Conservation (phyloP, 2,888 invertebrate genomes). For the Philereme vetulata region DNA sequence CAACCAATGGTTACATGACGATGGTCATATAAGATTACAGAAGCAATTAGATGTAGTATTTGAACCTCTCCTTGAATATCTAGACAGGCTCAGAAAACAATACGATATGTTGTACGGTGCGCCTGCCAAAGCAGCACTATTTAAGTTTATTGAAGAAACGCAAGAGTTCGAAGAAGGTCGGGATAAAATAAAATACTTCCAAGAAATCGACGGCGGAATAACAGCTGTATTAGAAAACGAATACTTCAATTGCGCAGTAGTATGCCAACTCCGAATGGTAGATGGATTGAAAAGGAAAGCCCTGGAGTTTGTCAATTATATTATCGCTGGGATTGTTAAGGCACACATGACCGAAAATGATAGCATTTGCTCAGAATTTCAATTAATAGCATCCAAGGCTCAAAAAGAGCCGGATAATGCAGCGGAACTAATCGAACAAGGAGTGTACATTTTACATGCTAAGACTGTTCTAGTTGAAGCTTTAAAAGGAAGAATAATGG, state of each 20-base stretch:
- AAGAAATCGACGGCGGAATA: constrained; percentile 84
- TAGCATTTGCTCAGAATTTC: constrained; percentile 88
- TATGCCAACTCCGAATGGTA: constrained; percentile 86
- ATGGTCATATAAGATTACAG: constrained; percentile 79
- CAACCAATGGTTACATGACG: constrained; percentile 81
- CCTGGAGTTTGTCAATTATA: constrained; percentile 82
- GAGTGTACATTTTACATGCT: constrained; percentile 91
- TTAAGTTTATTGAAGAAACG: constrained; percentile 75
- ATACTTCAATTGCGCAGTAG: constrained; percentile 86
- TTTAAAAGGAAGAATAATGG: constrained; percentile 87
- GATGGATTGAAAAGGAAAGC: constrained; percentile 84
- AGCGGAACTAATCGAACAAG: constrained; percentile 91
- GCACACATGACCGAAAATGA: constrained; percentile 87
- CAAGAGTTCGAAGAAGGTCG: constrained; percentile 84
- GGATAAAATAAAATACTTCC: constrained; percentile 85
- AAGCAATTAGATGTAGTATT: constrained; percentile 81
- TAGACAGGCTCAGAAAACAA: constrained; percentile 76
- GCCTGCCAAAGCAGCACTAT: constrained; percentile 72
- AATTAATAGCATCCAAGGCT: constrained; percentile 87
- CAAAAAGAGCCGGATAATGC: constrained; percentile 90
- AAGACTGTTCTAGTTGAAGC: constrained; percentile 88
- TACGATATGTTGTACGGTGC: constrained; percentile 84
- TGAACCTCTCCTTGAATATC: constrained; percentile 82
- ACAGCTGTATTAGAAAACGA: constrained; percentile 86
- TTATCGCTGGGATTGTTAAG: constrained; percentile 85